Evolutionary conservation across 2,888 invertebrate genomes (phyloP).

Genomic region (Barypeithes pellucidus): DNA sequence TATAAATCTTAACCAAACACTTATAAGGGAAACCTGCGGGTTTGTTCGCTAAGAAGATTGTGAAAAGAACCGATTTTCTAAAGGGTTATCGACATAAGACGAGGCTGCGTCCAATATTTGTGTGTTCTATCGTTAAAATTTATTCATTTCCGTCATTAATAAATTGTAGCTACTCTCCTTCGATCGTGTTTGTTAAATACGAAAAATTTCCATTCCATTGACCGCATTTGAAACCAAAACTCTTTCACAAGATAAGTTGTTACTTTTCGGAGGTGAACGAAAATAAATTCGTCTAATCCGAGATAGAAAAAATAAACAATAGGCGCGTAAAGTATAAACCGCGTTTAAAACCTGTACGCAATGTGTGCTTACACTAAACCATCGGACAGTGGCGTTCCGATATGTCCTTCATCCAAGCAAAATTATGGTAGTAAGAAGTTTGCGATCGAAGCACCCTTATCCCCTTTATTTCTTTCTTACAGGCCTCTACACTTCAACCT

Average conservation of each 20-base stretch:
- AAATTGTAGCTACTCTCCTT: neutral
- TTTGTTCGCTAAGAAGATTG: too few relatives aligned
- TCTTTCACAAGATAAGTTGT: constrained; percentile 41
- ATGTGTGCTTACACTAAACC: constrained; percentile 22
- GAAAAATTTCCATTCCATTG: constrained; percentile 44
- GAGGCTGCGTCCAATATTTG: too few relatives aligned
- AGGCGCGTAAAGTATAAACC: constrained; percentile 32
- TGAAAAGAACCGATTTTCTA: too few relatives aligned
- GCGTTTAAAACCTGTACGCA: constrained; percentile 35
- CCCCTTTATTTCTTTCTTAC: too few relatives aligned
- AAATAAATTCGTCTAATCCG: constrained; percentile 48
- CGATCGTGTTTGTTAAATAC: neutral
- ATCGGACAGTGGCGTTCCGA: neutral
- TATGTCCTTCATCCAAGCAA: neutral
- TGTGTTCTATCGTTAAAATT: neutral
- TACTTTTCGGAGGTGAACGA: constrained; percentile 40
- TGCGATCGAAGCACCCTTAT: too few relatives aligned
- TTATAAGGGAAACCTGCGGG: too few relatives aligned
- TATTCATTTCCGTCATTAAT: neutral
- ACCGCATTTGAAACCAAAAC: constrained; percentile 31
- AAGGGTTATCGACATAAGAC: too few relatives aligned
- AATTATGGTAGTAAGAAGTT: too few relatives aligned
- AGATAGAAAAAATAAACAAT: constrained; percentile 50
- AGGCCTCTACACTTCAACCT: too few relatives aligned
- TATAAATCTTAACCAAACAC: too few relatives aligned